phyloP scores from a whole-genome alignment of 1,140 invertebrate species.

The Cydia fagiglandana region DNA sequence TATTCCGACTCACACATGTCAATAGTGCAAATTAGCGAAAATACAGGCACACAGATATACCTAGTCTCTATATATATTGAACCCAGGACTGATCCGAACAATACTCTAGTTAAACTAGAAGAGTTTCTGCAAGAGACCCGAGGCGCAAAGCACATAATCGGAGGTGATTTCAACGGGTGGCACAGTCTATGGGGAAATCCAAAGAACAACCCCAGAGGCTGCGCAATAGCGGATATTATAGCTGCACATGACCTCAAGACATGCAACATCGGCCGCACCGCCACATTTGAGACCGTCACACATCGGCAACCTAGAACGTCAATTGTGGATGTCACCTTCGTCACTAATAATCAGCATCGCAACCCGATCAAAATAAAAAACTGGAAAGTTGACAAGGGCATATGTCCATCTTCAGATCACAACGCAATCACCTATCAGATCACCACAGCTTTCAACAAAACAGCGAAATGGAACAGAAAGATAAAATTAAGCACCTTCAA shows the following conservation, averaged over 20 bases:
- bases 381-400: conserved; percentile 35
- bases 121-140: neutral
- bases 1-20: too few species aligned
- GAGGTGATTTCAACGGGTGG: too few species aligned
- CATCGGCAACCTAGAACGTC: conserved; percentile 21
- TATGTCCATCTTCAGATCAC: conserved; percentile 36
- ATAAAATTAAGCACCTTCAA: too few species aligned
- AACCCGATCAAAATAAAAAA: conserved; percentile 10
- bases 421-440: conserved; percentile 34
- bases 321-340: conserved; percentile 37
- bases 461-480: neutral
- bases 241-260: too few species aligned
- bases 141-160: neutral
- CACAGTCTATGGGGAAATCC: too few species aligned
- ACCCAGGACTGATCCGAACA: neutral
- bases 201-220: too few species aligned
- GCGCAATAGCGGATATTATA: too few species aligned
- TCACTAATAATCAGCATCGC: neutral
- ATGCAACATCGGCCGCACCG: too few species aligned
- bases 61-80: neutral
- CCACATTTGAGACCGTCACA: too few species aligned
- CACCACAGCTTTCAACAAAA: neutral
- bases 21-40: too few species aligned
- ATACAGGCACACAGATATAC: too few species aligned
- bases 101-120: neutral